These are phyloP conservation scores for Malacosoma neustria DNA, from an alignment of 2,888 invertebrate genomes.

Conservation along the genomic window DNA sequence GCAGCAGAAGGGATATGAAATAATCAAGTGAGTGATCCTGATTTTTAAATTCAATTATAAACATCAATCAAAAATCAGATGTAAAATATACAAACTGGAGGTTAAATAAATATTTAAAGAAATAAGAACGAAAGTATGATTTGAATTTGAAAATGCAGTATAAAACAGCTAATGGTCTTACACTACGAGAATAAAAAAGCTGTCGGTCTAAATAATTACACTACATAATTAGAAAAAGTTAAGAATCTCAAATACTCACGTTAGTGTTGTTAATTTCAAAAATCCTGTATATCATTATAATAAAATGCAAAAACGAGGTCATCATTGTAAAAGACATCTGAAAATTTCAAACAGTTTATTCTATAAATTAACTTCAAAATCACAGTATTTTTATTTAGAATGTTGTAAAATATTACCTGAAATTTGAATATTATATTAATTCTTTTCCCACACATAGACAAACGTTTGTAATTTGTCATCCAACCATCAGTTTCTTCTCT, in stretches of 20 bases:
- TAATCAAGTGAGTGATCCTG: too few species aligned
- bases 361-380: neutral
- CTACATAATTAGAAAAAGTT: too few species aligned
- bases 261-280: neutral
- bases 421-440: neutral
- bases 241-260: neutral
- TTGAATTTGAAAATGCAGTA: too few species aligned
- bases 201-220: too few species aligned
- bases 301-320: neutral
- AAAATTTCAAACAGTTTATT: neutral
- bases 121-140: too few species aligned
- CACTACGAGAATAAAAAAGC: too few species aligned
- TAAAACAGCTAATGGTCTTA: too few species aligned
- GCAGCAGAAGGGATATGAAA: too few species aligned
- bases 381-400: neutral
- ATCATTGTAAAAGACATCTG: neutral
- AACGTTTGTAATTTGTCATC: neutral
- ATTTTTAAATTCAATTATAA: too few species aligned
- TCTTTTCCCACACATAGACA: neutral
- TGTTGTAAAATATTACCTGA: conserved; percentile 1
- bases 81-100: too few species aligned
- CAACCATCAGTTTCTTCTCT: neutral
- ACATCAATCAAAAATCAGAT: too few species aligned
- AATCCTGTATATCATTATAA: neutral
- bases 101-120: too few species aligned